A percentile compares a stretch with the other conserved stretches of the same genome.
Evolutionary conservation across 2,888 invertebrate species (phyloP).

Genomic region (Monoplex corrugatus): DNA sequence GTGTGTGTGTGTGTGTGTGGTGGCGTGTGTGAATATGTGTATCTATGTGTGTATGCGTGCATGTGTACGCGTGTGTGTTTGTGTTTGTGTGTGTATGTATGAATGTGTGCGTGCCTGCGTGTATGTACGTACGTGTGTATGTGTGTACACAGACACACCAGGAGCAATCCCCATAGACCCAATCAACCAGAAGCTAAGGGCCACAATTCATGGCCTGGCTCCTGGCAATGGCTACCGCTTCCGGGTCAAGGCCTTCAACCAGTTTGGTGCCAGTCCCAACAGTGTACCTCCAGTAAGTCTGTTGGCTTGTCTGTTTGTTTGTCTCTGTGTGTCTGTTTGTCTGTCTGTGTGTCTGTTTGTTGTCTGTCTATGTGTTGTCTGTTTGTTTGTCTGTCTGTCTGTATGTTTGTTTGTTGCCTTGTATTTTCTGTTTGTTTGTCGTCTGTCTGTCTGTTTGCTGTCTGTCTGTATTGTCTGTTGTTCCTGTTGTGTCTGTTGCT

Average conservation of each 20-base stretch:
- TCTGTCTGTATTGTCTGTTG: no score
- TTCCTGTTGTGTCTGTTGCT: no score
- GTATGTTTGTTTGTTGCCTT: not conserved
- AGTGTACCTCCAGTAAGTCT: slow-evolving; percentile 85
- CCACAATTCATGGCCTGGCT: slow-evolving; percentile 83
- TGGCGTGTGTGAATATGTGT: no score
- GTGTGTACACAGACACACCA: slow-evolving; percentile 48
- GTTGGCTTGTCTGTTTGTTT: not conserved
- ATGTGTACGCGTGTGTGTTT: no score
- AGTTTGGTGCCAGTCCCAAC: slow-evolving; percentile 89
- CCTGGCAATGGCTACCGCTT: slow-evolving; percentile 96
- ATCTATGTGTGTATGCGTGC: not conserved
- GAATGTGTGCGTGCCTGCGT: no score
- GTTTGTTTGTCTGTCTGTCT: not conserved
- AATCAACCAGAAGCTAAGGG: slow-evolving; percentile 73
- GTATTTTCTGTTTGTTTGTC: no score
- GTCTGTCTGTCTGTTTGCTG: no score
- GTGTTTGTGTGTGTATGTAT: no score
- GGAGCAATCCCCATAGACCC: slow-evolving; percentile 6
- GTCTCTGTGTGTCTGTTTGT: not conserved
- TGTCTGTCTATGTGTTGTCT: not conserved
- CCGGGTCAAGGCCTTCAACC: slow-evolving; percentile 92
- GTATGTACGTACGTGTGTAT: not conserved
- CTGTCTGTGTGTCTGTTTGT: not conserved
- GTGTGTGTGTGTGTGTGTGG: no score